Conservation (phyloP, 2,888 invertebrate genomes). For the Aphrophora alni region DNA sequence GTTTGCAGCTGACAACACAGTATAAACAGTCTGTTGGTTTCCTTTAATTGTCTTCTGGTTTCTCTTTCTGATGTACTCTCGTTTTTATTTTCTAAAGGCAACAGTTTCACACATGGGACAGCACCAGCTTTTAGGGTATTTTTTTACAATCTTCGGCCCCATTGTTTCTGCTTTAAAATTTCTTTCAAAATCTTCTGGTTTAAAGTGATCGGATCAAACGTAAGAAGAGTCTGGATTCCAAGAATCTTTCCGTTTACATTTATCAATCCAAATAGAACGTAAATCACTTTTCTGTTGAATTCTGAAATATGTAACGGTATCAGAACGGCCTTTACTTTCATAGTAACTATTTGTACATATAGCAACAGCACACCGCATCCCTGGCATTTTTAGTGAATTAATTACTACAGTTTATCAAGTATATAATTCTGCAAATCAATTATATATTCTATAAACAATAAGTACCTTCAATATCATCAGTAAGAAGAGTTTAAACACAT, state of each 20-base stretch:
- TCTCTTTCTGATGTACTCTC: neutral
- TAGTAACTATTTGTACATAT: neutral
- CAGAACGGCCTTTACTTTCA: neutral
- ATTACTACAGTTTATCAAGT: too few relatives aligned
- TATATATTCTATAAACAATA: too few relatives aligned
- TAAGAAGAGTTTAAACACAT: too few relatives aligned
- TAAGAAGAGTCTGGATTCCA: constrained; percentile 2
- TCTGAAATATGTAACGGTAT: neutral
- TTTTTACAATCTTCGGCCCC: neutral
- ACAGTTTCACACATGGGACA: neutral
- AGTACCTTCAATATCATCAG: too few relatives aligned
- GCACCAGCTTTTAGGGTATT: neutral
- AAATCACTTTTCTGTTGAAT: neutral
- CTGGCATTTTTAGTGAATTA: neutral
- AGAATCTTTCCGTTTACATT: constrained; percentile 6
- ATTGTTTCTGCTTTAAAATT: neutral
- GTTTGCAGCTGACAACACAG: neutral
- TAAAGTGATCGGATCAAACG: neutral
- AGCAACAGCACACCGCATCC: neutral
- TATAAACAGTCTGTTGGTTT: neutral
- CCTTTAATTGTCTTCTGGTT: neutral
- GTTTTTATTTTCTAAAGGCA: neutral
- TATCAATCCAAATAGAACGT: constrained; percentile 4
- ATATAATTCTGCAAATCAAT: too few relatives aligned
- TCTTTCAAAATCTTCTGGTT: constrained; percentile 7